Evolutionary conservation across 2,113 vertebrate genomes (phyloP), one percentile per base, ranked within the genome.

Genomic region (Ctenomys sociabilis): DNA sequence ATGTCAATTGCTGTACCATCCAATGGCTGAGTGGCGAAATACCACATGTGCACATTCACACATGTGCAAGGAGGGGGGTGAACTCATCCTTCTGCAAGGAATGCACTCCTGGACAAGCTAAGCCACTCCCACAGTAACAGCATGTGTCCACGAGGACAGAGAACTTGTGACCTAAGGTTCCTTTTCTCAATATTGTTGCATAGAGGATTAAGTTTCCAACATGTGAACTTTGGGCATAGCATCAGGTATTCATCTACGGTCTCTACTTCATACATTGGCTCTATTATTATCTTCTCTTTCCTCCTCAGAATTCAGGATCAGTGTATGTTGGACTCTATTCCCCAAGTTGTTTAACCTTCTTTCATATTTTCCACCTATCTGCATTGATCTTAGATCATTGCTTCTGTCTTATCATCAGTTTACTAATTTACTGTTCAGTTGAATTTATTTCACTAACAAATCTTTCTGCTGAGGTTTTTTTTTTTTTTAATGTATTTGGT

Each of bases 361-460:
- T 94, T 90, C 28, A 0, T 83, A 57, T 92, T 87, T 19, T 61
- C 61, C 63, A 13, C 21, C 73, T 72, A 1, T 63, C 54, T 95
- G 22, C 22, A 43, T 63, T 95, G 35, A 85, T 63, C 40, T 35
- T 90, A 24, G 64, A 85, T 72, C 66, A 37, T 73, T 95, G 77
- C 40, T 78, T 93, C 73, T 93, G 90, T n/a, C 30, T 90, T 90
- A 85, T 7, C 37, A 78, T 85, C 81, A 64, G 0, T 73, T 86
- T 52, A 78, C 28, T 81, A 24, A 95, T 90, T 63, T 80, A 45
- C 17, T 85, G 8, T 85, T 52, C 72, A 43, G 72, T 75, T 86
- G 40, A 91, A n/a, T 95, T 90, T 91, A 52, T 40, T 81, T 49
- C 54, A 9, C 72, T 86, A 85, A 16, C 28, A 72, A 81, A 80